Evolutionary conservation across 2,888 invertebrate species (phyloP).

Genomic region (Agrotis ipsilon): DNA sequence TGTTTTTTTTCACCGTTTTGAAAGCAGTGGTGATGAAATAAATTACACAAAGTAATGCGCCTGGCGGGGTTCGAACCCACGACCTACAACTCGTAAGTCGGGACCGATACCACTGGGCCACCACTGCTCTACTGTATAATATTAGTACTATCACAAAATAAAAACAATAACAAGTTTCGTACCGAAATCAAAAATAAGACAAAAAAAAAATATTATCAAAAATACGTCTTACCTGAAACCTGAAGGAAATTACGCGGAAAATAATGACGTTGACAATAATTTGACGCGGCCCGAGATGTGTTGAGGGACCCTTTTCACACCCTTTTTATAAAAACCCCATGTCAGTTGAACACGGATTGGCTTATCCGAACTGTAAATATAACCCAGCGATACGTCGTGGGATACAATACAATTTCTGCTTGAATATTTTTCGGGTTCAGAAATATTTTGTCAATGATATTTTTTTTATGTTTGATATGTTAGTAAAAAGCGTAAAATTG

Average conservation of each 20-base stretch:
- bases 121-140: no score
- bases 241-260: slow-evolving; percentile 62
- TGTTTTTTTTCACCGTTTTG: no score
- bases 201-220: slow-evolving; percentile 33
- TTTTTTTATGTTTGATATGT: slow-evolving; percentile 3
- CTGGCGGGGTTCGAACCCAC: no score
- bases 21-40: no score
- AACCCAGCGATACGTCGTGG: slow-evolving; percentile 32
- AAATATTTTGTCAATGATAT: slow-evolving; percentile 2
- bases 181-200: neutral
- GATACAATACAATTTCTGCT: slow-evolving; percentile 46
- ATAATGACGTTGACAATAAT: slow-evolving; percentile 68
- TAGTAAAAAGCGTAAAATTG: neutral
- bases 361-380: slow-evolving; percentile 57
- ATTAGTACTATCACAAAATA: no score
- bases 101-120: no score
- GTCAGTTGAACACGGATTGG: slow-evolving; percentile 59
- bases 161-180: no score
- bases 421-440: slow-evolving; percentile 32
- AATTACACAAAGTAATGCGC: no score
- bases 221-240: slow-evolving; percentile 32
- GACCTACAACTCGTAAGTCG: no score
- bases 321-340: slow-evolving; percentile 57
- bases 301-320: slow-evolving; percentile 64
- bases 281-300: slow-evolving; percentile 57